Evolutionary conservation across 2,888 invertebrate genomes (phyloP).

Genomic region (Drosophila acutilabella): DNA sequence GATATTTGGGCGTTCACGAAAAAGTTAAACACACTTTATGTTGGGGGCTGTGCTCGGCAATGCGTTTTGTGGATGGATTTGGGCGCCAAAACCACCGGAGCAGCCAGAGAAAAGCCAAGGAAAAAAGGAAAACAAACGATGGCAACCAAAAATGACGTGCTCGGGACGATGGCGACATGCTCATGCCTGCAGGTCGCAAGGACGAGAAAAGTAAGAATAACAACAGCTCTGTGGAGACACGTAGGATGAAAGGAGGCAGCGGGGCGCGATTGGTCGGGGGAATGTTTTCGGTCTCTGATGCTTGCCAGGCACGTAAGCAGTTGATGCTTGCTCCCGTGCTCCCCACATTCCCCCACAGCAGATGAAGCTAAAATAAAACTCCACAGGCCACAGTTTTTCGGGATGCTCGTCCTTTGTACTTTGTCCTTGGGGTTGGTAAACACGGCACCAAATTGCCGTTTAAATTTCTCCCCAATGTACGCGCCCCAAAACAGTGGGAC

Average conservation of each 20-base stretch:
- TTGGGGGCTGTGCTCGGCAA: constrained; percentile 56
- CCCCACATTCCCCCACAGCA: background rate
- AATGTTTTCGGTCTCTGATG: constrained; percentile 32
- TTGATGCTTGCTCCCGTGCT: constrained; percentile 42
- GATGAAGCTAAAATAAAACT: constrained; percentile 55
- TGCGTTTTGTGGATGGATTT: constrained; percentile 53
- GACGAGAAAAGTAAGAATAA: constrained; percentile 47
- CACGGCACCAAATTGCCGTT: constrained; percentile 80
- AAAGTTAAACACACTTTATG: constrained; percentile 75
- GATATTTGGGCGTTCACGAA: constrained; percentile 73
- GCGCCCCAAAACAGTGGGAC: constrained; percentile 36
- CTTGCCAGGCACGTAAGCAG: constrained; percentile 75
- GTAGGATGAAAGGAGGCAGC: background rate
- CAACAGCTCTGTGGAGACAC: constrained; percentile 22
- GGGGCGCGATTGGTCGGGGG: background rate
- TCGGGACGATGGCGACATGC: constrained; percentile 54
- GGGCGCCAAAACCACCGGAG: constrained; percentile 59
- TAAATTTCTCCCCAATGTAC: constrained; percentile 75
- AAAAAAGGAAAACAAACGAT: constrained; percentile 61
- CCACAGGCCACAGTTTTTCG: constrained; percentile 54
- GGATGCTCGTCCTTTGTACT: constrained; percentile 45
- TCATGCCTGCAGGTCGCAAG: constrained; percentile 26
- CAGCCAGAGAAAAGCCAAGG: constrained; percentile 23
- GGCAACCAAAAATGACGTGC: constrained; percentile 73
- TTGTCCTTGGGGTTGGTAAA: constrained; percentile 79